Evolutionary conservation across 2,113 vertebrate species (phyloP).

Genomic region (Megatriorchis doriae): DNA sequence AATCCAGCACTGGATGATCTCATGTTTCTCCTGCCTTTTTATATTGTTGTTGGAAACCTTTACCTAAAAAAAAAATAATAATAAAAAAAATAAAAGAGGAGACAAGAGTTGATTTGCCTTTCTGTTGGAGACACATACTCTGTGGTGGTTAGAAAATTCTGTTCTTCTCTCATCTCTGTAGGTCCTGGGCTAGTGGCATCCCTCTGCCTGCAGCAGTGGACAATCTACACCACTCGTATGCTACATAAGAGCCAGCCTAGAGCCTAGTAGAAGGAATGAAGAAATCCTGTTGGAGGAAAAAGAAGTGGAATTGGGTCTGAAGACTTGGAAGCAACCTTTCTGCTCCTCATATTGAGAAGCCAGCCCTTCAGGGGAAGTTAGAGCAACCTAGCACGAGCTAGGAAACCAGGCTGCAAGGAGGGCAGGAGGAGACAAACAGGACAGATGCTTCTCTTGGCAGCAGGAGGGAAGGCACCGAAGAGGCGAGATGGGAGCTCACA

Average conservation of each 20-base stretch:
- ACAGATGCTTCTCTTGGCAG: not conserved
- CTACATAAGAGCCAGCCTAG: not conserved
- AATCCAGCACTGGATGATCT: not conserved
- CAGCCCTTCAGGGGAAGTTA: not conserved
- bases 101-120: not conserved
- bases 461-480: not conserved
- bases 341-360: rapidly evolving
- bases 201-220: not conserved
- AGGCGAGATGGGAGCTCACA: not conserved
- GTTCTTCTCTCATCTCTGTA: not conserved
- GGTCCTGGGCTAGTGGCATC: not conserved
- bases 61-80: not conserved
- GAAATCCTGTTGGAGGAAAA: not conserved
- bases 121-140: rapidly evolving
- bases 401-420: not conserved
- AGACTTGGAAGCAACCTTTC: not conserved
- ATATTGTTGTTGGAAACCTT: not conserved
- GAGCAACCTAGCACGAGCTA: not conserved
- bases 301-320: not conserved
- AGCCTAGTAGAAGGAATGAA: not conserved
- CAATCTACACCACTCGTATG: rapidly evolving
- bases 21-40: not conserved
- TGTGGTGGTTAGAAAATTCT: not conserved
- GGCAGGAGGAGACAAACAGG: too few species aligned
- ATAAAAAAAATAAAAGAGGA: not conserved